Conservation (phyloP, 1,140 invertebrate species). For the Archivesica marissinica region DNA sequence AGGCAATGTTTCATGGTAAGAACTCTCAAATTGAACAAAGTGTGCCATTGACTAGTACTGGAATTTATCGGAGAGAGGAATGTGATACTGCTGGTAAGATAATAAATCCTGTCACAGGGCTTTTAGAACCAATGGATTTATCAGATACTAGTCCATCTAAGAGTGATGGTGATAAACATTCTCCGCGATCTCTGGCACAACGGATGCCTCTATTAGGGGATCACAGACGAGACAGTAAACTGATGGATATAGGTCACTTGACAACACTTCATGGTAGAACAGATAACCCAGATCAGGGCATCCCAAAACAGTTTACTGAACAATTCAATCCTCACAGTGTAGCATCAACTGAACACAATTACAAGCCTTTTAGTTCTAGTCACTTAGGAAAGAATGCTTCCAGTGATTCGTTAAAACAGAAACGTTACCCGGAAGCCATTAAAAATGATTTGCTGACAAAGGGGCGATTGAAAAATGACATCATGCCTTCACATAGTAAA, state of each 20-base stretch:
- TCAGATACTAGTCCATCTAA: constrained; percentile 74
- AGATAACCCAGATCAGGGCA: constrained; percentile 9
- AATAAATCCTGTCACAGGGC: constrained; percentile 94
- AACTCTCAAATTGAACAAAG: constrained; percentile 40
- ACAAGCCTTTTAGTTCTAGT: constrained; percentile 51
- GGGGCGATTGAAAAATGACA: constrained; percentile 50
- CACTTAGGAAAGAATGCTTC: constrained; percentile 36
- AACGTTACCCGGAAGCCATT: constrained; percentile 15
- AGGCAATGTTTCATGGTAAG: constrained; percentile 54
- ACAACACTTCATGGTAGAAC: constrained; percentile 16
- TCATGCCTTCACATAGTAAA: constrained; percentile 25
- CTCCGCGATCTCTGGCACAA: constrained; percentile 58
- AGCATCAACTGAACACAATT: constrained; percentile 30
- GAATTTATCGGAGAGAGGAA: constrained; percentile 58
- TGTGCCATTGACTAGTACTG: constrained; percentile 59
- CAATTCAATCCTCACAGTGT: constrained; percentile 29
- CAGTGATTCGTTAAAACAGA: constrained; percentile 20
- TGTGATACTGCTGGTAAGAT: constrained; percentile 88
- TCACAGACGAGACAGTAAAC: background rate
- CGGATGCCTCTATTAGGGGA: constrained; percentile 5
- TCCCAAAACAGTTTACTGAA: constrained; percentile 42
- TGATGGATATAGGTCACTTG: background rate
- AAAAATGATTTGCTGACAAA: constrained; percentile 44
- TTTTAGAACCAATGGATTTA: constrained; percentile 89
- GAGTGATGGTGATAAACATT: constrained; percentile 69